Conservation (phyloP, 2,888 invertebrate genomes). For the Helicoverpa assulta region DNA sequence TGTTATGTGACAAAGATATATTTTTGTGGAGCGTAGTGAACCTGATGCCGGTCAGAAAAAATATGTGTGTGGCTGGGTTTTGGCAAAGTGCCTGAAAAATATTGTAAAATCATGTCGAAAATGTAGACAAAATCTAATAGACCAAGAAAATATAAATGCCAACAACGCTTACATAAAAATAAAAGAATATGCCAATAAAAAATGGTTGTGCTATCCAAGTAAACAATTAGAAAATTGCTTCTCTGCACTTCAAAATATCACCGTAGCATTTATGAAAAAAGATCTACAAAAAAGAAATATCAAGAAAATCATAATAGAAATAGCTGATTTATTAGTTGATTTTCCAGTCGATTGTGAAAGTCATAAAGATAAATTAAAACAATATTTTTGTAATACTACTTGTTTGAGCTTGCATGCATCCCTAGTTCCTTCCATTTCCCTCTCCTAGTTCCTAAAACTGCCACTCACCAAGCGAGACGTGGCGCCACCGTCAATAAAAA, state of each 20-base stretch:
- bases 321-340: neutral
- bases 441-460: too few species aligned
- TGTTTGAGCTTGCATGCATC: too few species aligned
- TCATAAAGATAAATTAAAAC: too few species aligned
- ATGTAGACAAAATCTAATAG: neutral
- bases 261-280: neutral
- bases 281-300: neutral
- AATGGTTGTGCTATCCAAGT: slow-evolving; percentile 9
- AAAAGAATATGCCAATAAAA: slow-evolving; percentile 12
- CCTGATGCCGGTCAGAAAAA: neutral
- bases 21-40: neutral
- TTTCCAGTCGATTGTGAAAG: neutral
- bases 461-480: too few species aligned
- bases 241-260: slow-evolving; percentile 13
- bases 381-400: too few species aligned
- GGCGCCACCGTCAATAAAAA: too few species aligned
- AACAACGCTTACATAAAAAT: slow-evolving; percentile 9
- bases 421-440: too few species aligned
- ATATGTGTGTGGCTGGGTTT: slow-evolving; percentile 8
- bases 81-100: slow-evolving; percentile 16
- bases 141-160: slow-evolving; percentile 8
- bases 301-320: too few species aligned
- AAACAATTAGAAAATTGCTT: slow-evolving; percentile 12
- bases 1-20: slow-evolving; percentile 6
- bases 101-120: slow-evolving; percentile 4